Base-by-base conservation (phyloP, 1,140 invertebrate species). In the Chironomus tepperi region DNA sequence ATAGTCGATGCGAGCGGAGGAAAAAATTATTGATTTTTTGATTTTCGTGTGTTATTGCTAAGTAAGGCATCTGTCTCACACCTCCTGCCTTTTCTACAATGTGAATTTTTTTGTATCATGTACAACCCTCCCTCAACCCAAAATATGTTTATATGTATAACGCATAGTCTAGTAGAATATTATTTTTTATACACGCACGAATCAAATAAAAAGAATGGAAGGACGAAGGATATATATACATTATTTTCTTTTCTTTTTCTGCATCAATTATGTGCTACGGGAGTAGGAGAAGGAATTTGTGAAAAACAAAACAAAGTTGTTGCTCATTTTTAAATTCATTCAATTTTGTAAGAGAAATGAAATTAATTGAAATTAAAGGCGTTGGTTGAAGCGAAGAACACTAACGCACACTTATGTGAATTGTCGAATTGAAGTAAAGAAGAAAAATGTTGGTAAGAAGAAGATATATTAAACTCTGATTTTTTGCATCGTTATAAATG, bases 311-410 rank as follows among this genome's bases (percentile, higher is more conserved):
- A 34, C 24, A 34, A 34, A 34, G 5, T 57, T 57, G 47, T 57
- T 57, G 47, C 47, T 57, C n/a, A 47, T 47, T 57, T 57, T 57
- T n/a, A 57, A 57, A 57, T 57, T 57, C n/a, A 12, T 57, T n/a
- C 12, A 57, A 57, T n/a, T 57, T 57, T n/a, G n/a, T n/a, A 57
- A n/a, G n/a, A 57, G 65, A 21, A 70, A 19, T 18, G 19, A 70
- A 70, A 19, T 70, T 21, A 70, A 19, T 70, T 70, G n/a, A 9
- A 21, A 70, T 70, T 70, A 70, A 70, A 70, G 65, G 65, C 65
- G 65, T 70, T 70, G 65, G 65, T 70, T 70, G 65, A 16, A 3
- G 65, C 65, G 19, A 18, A n/a, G n/a, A n/a, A n/a, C n/a, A 47
- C 43, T 47, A 47, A 57, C 47, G 47, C 65, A 70, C 65, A 70